Conservation (phyloP, 2,797 vertebrate genomes). For the Melopsittacus undulatus region DNA sequence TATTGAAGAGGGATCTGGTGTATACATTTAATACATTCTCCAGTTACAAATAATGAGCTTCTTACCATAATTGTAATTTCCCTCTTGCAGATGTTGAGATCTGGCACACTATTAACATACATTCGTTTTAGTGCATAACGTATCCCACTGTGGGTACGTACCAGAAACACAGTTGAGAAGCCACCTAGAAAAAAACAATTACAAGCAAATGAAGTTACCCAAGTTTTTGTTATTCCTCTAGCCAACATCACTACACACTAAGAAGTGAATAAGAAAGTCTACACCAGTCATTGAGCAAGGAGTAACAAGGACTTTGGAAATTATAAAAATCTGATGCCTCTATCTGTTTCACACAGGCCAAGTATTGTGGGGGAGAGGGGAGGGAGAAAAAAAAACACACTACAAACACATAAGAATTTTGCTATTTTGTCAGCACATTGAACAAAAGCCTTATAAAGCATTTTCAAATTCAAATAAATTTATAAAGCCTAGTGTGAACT, state of each 20-base stretch:
- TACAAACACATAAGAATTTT: rapidly evolving
- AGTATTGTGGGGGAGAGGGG: too few relatives aligned
- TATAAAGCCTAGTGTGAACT: background rate
- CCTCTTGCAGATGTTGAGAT: slow-evolving; percentile 94
- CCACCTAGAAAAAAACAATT: slow-evolving; percentile 80
- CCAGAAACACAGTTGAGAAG: slow-evolving; percentile 95
- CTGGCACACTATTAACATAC: slow-evolving; percentile 93
- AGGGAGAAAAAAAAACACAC: background rate
- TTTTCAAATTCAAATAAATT: background rate
- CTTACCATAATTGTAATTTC: slow-evolving; percentile 98
- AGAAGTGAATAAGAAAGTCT: rapidly evolving
- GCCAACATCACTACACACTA: rapidly evolving
- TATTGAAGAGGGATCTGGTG: too few relatives aligned
- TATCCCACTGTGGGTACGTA: slow-evolving; percentile 86
- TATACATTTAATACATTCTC: rapidly evolving
- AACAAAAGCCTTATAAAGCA: background rate
- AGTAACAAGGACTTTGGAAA: rapidly evolving
- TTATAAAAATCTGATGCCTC: background rate
- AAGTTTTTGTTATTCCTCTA: background rate
- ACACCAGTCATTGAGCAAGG: rapidly evolving
- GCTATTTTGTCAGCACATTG: background rate
- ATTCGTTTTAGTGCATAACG: slow-evolving; percentile 95
- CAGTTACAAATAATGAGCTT: background rate
- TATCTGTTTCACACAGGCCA: background rate
- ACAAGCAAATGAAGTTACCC: background rate